These are phyloP conservation scores for Trachymyrmex septentrionalis DNA, from an alignment of 1,140 invertebrate species.

Conservation along the genomic window DNA sequence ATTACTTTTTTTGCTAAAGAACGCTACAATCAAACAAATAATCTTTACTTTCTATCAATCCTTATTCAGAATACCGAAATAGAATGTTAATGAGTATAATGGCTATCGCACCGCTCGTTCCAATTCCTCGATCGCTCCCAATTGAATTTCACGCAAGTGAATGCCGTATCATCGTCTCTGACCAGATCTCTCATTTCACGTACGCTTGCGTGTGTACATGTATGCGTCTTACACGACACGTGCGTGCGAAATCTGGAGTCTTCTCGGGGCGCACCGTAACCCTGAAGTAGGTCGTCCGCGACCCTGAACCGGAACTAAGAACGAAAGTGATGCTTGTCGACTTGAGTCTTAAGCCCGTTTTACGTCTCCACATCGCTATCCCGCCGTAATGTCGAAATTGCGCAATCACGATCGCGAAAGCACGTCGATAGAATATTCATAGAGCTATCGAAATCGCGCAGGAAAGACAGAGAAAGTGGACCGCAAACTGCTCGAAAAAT, in stretches of 20 bases:
- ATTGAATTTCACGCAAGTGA: constrained; percentile 67
- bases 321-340: constrained; percentile 72
- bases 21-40: background rate
- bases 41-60: constrained; percentile 37
- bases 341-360: constrained; percentile 59
- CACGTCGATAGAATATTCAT: constrained; percentile 72
- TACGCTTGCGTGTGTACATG: background rate
- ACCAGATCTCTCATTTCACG: constrained; percentile 25
- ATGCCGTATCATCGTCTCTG: constrained; percentile 26
- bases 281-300: constrained; percentile 68
- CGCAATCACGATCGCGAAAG: constrained; percentile 65
- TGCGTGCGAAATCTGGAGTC: background rate
- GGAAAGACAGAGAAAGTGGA: constrained; percentile 23
- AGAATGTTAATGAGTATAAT: background rate
- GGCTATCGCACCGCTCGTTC: constrained; percentile 32
- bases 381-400: constrained; percentile 44
- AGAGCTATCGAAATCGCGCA: constrained; percentile 30
- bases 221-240: background rate
- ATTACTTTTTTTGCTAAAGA: background rate
- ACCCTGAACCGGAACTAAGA: constrained; percentile 74
- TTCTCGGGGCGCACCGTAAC: constrained; percentile 50
- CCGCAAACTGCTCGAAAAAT: constrained; percentile 28
- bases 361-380: constrained; percentile 19
- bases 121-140: constrained; percentile 57
- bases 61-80: background rate